Percentiles rank a stretch among this genome's conserved stretches.
Conservation (phyloP, 2,113 vertebrate genomes). For the Hemichromis elongatus region DNA sequence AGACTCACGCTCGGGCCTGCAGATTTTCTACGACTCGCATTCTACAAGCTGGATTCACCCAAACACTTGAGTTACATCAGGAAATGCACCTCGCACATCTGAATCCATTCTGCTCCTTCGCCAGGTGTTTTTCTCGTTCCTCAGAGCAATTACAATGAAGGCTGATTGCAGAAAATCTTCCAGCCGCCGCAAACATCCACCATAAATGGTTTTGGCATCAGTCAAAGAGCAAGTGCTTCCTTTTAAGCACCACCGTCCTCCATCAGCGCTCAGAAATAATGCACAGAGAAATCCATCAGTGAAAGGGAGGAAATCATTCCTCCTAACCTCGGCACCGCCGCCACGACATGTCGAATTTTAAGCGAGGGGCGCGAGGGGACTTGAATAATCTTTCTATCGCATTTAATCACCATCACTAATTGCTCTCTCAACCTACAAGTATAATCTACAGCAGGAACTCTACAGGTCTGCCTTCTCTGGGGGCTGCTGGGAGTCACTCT, state of each 20-base stretch:
- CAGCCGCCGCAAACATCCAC: not conserved
- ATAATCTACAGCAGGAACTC: not conserved
- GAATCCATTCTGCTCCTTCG: not conserved
- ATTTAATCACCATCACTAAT: conserved; percentile 18
- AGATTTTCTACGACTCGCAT: not conserved
- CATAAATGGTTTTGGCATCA: not conserved
- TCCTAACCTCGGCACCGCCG: not conserved
- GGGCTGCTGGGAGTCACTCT: not conserved
- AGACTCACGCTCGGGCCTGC: not conserved
- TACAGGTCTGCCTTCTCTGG: not conserved
- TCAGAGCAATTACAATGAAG: not conserved
- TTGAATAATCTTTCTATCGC: conserved; percentile 8
- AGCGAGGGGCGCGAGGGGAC: not conserved
- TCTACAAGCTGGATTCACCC: not conserved
- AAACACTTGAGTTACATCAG: not conserved
- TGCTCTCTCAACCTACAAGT: not conserved
- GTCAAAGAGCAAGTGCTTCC: not conserved
- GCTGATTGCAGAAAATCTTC: not conserved
- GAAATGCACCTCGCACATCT: not conserved
- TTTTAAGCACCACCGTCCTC: not conserved
- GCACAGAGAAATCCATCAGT: not conserved
- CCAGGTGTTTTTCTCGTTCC: not conserved
- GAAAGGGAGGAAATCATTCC: not conserved
- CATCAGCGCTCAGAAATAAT: not conserved
- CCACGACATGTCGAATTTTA: not conserved